Evolutionary conservation across 2,888 invertebrate genomes (phyloP).

Genomic region (Mythimna impura): DNA sequence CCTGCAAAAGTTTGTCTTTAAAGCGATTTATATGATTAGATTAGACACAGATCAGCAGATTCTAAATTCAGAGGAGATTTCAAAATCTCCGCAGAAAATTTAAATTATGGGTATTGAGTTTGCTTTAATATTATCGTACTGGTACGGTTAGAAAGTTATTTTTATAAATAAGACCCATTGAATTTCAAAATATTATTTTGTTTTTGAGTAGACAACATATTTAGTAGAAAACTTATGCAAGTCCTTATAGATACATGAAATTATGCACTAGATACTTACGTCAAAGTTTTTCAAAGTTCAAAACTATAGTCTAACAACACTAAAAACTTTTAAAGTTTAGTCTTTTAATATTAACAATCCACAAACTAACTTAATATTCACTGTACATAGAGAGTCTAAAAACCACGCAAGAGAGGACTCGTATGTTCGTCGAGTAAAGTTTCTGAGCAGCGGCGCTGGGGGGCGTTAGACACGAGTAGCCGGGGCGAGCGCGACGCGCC

Average conservation of each 20-base stretch:
- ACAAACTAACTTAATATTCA: conserved; percentile 49
- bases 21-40: not conserved
- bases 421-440: conserved; percentile 60
- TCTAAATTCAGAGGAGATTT: not conserved
- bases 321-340: conserved; percentile 7
- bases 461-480: conserved; percentile 35
- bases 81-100: not conserved
- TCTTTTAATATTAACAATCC: conserved; percentile 22
- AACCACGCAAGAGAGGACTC: conserved; percentile 44
- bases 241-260: not conserved
- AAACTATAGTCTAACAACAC: conserved; percentile 25
- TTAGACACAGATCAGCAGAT: not conserved
- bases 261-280: conserved; percentile 38
- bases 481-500: conserved; percentile 63
- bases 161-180: not conserved
- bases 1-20: not conserved
- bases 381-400: conserved; percentile 37
- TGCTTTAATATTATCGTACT: not conserved
- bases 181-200: not conserved
- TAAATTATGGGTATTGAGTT: not conserved
- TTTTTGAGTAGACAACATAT: not conserved
- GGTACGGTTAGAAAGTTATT: not conserved
- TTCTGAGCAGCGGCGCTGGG: conserved; percentile 20
- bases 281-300: conserved; percentile 35
- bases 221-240: not conserved